Percentiles rank a stretch among this genome's conserved stretches.
Conservation (phyloP, 2,113 vertebrate species). For the Chaetorhynchus papuensis region DNA sequence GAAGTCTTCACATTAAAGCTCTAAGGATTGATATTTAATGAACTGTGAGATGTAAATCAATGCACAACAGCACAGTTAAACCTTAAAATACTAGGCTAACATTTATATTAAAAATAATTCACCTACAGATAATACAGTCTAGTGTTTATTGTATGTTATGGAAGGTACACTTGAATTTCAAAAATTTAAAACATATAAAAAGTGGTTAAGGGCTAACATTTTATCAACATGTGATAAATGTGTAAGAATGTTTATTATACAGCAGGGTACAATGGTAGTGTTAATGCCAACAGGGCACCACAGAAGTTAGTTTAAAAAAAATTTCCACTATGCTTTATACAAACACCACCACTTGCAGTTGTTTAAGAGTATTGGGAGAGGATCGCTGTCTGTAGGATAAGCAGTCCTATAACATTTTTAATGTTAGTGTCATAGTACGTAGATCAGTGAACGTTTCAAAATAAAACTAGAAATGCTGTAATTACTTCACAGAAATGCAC, state of each 20-base stretch:
- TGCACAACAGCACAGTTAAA: slow-evolving; percentile 26
- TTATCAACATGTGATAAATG: slow-evolving; percentile 88
- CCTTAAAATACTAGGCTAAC: slow-evolving; percentile 35
- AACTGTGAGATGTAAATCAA: slow-evolving; percentile 41
- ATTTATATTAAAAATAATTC: slow-evolving; percentile 62
- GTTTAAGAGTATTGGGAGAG: slow-evolving; percentile 66
- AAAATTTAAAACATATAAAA: slow-evolving; percentile 95
- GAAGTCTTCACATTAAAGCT: slow-evolving; percentile 28
- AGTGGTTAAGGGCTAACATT: slow-evolving; percentile 84
- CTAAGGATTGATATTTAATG: slow-evolving; percentile 39
- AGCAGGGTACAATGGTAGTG: slow-evolving; percentile 82
- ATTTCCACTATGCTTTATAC: slow-evolving; percentile 87
- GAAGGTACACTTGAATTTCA: slow-evolving; percentile 90
- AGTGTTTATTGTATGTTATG: slow-evolving; percentile 92
- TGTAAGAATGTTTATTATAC: slow-evolving; percentile 84
- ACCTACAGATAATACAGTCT: slow-evolving; percentile 76
- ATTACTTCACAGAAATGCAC: slow-evolving; percentile 83
- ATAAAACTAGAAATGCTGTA: slow-evolving; percentile 82
- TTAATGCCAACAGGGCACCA: slow-evolving; percentile 79
- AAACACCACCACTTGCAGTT: slow-evolving; percentile 83
- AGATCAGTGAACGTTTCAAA: slow-evolving; percentile 83
- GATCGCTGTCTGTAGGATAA: slow-evolving; percentile 60
- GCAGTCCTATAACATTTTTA: slow-evolving; percentile 63
- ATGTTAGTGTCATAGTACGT: slow-evolving; percentile 75
- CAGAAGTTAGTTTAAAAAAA: slow-evolving; percentile 83